phyloP scores from a whole-genome alignment of 2,888 invertebrate genomes.

The Mellilla xanthometata region DNA sequence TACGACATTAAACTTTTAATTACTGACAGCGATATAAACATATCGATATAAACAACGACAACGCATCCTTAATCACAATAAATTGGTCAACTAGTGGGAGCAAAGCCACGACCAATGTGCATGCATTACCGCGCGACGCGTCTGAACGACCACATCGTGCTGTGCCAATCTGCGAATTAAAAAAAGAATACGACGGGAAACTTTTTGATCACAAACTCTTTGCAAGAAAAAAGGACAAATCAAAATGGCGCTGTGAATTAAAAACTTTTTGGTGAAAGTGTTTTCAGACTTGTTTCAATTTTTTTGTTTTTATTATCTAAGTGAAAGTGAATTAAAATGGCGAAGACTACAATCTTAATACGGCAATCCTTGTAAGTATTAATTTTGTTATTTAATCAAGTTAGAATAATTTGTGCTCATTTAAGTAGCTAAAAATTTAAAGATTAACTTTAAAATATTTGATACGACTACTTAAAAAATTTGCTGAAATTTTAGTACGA shows the following conservation, averaged over 20 bases:
- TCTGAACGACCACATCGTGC: conserved; percentile 7
- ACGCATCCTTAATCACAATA: conserved; percentile 44
- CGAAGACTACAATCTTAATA: conserved; percentile 46
- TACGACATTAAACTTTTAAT: not conserved
- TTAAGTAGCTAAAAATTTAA: too few relatives aligned
- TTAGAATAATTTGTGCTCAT: too few relatives aligned
- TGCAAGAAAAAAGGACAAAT: too few relatives aligned
- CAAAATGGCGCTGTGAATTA: too few relatives aligned
- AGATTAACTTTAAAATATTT: too few relatives aligned
- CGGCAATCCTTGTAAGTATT: conserved; percentile 55
- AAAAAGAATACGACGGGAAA: conserved; percentile 27
- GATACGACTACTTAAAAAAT: too few relatives aligned
- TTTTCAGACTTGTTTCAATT: conserved; percentile 17
- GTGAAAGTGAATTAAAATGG: conserved; percentile 37
- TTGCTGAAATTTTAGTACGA: too few relatives aligned
- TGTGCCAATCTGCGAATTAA: conserved; percentile 19
- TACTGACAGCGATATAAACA: not conserved
- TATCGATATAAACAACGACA: conserved; percentile 17
- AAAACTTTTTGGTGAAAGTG: conserved; percentile 17
- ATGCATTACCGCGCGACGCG: conserved; percentile 47
- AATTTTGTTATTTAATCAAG: too few relatives aligned
- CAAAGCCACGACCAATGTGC: conserved; percentile 33
- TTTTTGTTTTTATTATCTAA: conserved; percentile 3
- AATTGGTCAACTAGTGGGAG: conserved; percentile 37
- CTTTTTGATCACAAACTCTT: too few relatives aligned